Evolutionary conservation across 2,888 invertebrate genomes (phyloP).

Genomic region (Parasteatoda lunata): DNA sequence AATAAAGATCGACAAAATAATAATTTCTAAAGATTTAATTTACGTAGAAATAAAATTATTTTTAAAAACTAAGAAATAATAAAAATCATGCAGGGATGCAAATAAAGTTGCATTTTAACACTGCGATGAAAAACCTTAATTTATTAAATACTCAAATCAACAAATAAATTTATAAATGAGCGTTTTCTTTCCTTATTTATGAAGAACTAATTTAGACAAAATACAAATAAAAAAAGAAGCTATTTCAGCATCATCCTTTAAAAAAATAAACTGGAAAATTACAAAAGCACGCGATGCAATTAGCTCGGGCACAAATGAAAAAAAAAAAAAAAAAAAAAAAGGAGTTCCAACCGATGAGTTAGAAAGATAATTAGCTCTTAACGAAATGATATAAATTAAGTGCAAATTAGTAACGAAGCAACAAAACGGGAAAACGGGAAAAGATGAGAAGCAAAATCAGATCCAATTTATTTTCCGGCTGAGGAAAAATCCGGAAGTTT

Average conservation of each 20-base stretch:
- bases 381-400: constrained; percentile 59
- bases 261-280: constrained; percentile 1
- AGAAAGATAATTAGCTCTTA: constrained; percentile 55
- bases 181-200: background rate
- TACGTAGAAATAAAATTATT: too few species aligned
- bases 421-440: constrained; percentile 65
- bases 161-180: background rate
- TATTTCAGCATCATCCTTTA: background rate
- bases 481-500: constrained; percentile 63
- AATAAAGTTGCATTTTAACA: too few species aligned
- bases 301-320: constrained; percentile 6
- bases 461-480: constrained; percentile 56
- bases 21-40: too few species aligned
- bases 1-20: too few species aligned
- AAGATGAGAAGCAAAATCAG: constrained; percentile 48
- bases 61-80: too few species aligned
- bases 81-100: too few species aligned
- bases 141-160: too few species aligned
- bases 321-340: too few species aligned
- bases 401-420: constrained; percentile 67
- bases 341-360: background rate
- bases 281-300: constrained; percentile 28
- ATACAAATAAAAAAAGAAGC: background rate
- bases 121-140: too few species aligned
- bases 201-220: background rate